Conservation (phyloP, 2,888 invertebrate genomes). For the Perdita meconis region DNA sequence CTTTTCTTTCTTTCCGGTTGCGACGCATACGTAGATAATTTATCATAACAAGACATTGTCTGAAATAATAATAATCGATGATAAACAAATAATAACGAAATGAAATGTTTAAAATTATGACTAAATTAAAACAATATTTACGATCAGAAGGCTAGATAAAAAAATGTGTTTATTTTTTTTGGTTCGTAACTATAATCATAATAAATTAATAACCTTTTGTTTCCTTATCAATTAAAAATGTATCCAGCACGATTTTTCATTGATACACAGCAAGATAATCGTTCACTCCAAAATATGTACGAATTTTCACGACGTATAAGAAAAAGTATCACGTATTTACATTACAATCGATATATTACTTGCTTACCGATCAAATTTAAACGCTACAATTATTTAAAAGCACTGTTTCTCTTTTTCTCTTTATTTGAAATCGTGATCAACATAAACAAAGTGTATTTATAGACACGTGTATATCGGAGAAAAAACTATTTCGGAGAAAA, state of each 20-base stretch:
- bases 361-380: conserved; percentile 2
- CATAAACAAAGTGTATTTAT: conserved; percentile 5
- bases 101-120: neutral
- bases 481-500: neutral
- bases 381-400: neutral
- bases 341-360: neutral
- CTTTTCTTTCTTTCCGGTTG: neutral
- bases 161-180: too few relatives aligned
- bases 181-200: too few relatives aligned
- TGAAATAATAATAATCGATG: neutral
- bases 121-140: too few relatives aligned
- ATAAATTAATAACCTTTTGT: too few relatives aligned
- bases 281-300: too few relatives aligned
- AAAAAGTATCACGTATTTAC: too few relatives aligned
- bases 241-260: too few relatives aligned
- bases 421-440: neutral
- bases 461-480: neutral
- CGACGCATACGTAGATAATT: neutral
- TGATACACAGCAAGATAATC: too few relatives aligned
- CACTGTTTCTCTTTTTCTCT: neutral
- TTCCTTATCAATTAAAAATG: too few relatives aligned
- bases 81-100: neutral
- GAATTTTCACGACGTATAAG: too few relatives aligned
- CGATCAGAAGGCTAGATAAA: too few relatives aligned
- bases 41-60: conserved; percentile 9